phyloP scores from a whole-genome alignment of 2,888 invertebrate genomes.

The Tenthredo mesomela region DNA sequence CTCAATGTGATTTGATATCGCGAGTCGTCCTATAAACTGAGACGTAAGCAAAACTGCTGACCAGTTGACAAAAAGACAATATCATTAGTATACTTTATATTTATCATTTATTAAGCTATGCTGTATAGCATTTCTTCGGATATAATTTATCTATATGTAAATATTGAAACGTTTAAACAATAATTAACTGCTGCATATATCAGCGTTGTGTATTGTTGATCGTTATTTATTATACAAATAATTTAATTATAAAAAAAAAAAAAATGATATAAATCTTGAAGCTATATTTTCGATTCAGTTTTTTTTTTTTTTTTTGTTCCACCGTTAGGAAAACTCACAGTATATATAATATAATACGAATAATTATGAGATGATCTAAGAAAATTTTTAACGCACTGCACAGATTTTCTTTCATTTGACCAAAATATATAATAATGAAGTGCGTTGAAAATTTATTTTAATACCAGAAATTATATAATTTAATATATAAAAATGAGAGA shows the following conservation, averaged over 20 bases:
- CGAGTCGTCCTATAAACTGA: background rate
- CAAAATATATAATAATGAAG: background rate
- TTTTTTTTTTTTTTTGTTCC: background rate
- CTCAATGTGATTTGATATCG: background rate
- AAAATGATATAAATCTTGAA: background rate
- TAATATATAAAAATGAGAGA: background rate
- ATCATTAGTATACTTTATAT: constrained; percentile 1
- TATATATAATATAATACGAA: no score
- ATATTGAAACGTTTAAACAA: background rate
- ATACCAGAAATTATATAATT: constrained; percentile 23
- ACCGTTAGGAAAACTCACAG: no score
- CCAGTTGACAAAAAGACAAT: constrained; percentile 51
- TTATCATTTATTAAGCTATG: background rate
- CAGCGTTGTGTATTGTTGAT: background rate
- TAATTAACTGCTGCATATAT: background rate
- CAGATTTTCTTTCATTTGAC: background rate
- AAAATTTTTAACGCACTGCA: background rate
- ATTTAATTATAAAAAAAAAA: background rate
- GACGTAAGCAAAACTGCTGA: constrained; percentile 49
- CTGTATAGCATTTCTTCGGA: background rate
- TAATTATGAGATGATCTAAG: background rate
- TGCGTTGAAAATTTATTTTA: constrained; percentile 40
- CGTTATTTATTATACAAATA: background rate
- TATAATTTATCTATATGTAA: background rate
- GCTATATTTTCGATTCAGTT: background rate